Evolutionary conservation across 2,113 vertebrate genomes (phyloP).

Genomic region (Glareola pratincola): DNA sequence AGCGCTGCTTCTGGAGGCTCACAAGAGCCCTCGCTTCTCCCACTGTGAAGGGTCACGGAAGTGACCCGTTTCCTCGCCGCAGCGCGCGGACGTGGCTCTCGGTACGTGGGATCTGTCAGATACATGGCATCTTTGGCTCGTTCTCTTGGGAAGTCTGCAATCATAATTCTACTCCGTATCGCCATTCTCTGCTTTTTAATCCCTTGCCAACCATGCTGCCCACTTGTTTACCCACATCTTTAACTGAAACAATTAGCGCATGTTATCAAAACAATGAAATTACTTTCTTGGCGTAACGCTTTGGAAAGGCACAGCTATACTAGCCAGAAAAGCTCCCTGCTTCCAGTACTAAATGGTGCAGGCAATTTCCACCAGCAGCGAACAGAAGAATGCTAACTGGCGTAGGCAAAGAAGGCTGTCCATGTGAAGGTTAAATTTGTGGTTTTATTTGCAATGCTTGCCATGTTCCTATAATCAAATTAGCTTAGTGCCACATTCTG

Average conservation of each 20-base stretch:
- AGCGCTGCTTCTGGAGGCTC: not conserved
- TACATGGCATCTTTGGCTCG: not conserved
- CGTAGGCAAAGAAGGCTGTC: fast-evolving
- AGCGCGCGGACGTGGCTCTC: fast-evolving
- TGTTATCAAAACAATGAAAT: not conserved
- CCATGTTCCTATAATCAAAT: not conserved
- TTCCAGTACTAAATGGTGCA: not conserved
- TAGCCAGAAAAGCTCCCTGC: not conserved
- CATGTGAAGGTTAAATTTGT: not conserved
- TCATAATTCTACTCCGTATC: fast-evolving
- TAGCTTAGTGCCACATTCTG: not conserved
- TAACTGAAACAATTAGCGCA: not conserved
- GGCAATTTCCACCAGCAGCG: not conserved
- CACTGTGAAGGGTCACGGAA: not conserved
- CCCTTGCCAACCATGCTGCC: not conserved
- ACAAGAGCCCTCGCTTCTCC: not conserved
- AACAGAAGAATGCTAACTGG: not conserved
- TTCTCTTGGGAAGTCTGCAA: not conserved
- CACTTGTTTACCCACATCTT: not conserved
- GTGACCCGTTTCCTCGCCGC: not conserved
- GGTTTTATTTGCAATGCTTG: not conserved
- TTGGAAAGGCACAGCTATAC: not conserved
- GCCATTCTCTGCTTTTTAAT: not conserved
- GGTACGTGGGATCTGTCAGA: not conserved
- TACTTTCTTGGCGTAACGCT: not conserved